These are phyloP conservation scores for Pteria penguin DNA, from an alignment of 2,888 invertebrate species.

Conservation along the genomic window DNA sequence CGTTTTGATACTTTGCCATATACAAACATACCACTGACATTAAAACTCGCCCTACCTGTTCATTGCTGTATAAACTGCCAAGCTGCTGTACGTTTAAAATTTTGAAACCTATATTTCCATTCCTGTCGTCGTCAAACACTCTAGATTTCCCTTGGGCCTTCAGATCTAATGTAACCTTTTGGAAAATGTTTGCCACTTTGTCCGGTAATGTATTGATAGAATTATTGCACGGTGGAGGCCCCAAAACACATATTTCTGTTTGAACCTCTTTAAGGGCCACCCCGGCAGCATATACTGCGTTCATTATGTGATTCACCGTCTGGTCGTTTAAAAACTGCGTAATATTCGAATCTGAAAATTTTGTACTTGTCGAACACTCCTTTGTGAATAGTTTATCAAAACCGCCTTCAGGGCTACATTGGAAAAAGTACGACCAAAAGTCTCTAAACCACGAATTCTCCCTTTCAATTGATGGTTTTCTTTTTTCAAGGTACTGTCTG, in stretches of 20 bases:
- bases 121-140: conserved; percentile 67
- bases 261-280: conserved; percentile 58
- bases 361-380: conserved; percentile 42
- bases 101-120: conserved; percentile 68
- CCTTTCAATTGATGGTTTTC: conserved; percentile 44
- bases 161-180: conserved; percentile 34
- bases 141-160: conserved; percentile 16
- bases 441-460: conserved; percentile 70
- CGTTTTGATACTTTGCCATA: no score
- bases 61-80: conserved; percentile 45
- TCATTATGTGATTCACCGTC: conserved; percentile 64
- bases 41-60: conserved; percentile 54
- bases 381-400: conserved; percentile 56
- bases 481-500: conserved; percentile 31
- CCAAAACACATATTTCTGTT: conserved; percentile 54
- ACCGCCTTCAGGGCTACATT: conserved; percentile 63
- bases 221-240: conserved; percentile 59
- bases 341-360: conserved; percentile 42
- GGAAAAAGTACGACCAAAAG: conserved; percentile 68
- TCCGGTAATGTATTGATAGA: conserved; percentile 31
- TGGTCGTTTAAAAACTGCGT: conserved; percentile 55
- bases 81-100: conserved; percentile 63
- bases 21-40: no score
- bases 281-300: conserved; percentile 67
- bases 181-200: conserved; percentile 34